Evolutionary conservation across 2,113 vertebrate genomes (phyloP), one percentile per base, ranked within the genome.

Genomic region (Myotis davidii): DNA sequence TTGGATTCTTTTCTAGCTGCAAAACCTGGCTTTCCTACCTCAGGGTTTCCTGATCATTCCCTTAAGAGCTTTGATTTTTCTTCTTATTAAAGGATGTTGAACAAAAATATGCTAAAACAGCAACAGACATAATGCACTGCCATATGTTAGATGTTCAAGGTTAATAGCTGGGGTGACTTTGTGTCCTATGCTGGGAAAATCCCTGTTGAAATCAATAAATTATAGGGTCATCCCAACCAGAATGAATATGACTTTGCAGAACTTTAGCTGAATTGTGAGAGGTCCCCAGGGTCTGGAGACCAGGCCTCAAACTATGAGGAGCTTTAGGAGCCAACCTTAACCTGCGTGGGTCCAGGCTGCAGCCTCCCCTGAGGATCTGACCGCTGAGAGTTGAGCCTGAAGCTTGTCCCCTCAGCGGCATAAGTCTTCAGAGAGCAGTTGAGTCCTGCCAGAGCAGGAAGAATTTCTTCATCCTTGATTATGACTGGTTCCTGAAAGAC

Each of bases 161-260:
- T 76, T 25, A 56, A 69, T 6, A 29, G 52, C 52, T 13, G 88
- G 18, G 9, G 27, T 18, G 72, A 82, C 11, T 83, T 27, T 64
- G 2, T 14, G 16, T 34, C 37, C 37, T 20, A 85, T 13, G 34
- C 3, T 16, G 2, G 59, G 29, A 64, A 48, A 83, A 34, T 11
- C 2, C 59, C 23, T 1, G 0, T 56, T 95, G 76, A 76, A 79
- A 56, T 67, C 5, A 20, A 1, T 23, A 59, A 70, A 52, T 79
- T 54, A 37, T 16, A 34, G 11, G n/a, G 59, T 48, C 65, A 29
- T 21, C n/a, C 42, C 59, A 32, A 78, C 32, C 34, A 37, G 79
- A 16, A 23, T 29, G 59, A 88, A 91, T 34, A 73, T 14, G n/a
- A 84, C 54, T 83, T 85, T 74, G 50, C 13, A 70, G 70, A 86